A percentile compares a stretch with the other conserved stretches of the same genome.
Evolutionary conservation across 2,888 invertebrate genomes (phyloP).

Genomic region (Pecten maximus): DNA sequence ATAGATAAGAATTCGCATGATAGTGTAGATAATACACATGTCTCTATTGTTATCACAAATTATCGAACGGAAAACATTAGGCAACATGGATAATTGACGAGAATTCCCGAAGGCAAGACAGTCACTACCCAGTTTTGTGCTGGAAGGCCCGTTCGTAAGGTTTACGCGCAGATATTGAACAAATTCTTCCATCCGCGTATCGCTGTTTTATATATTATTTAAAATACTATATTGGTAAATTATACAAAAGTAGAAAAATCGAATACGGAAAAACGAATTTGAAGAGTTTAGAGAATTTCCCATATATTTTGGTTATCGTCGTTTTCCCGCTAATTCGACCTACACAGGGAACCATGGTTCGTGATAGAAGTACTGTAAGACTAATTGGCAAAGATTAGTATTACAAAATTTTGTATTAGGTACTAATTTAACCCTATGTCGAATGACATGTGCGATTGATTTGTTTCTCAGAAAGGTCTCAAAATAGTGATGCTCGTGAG

Average conservation of each 20-base stretch:
- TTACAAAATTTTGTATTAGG: neutral
- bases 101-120: conserved; percentile 19
- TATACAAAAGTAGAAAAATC: conserved; percentile 4
- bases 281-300: neutral
- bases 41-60: neutral
- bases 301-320: neutral
- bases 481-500: neutral
- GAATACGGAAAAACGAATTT: neutral
- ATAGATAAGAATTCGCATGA: neutral
- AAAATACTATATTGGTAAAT: neutral
- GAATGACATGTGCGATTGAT: neutral
- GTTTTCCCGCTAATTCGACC: neutral
- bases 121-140: neutral
- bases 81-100: conserved; percentile 12
- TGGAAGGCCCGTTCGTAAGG: neutral
- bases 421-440: neutral
- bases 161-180: neutral
- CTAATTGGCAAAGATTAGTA: neutral
- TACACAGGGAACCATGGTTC: neutral
- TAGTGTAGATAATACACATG: neutral
- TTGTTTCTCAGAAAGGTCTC: neutral
- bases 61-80: conserved; percentile 24
- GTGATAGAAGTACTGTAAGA: neutral
- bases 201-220: neutral
- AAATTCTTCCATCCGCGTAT: neutral